These are phyloP conservation scores for Drosophila funebris DNA, from an alignment of 1,140 invertebrate species.

Conservation along the genomic window DNA sequence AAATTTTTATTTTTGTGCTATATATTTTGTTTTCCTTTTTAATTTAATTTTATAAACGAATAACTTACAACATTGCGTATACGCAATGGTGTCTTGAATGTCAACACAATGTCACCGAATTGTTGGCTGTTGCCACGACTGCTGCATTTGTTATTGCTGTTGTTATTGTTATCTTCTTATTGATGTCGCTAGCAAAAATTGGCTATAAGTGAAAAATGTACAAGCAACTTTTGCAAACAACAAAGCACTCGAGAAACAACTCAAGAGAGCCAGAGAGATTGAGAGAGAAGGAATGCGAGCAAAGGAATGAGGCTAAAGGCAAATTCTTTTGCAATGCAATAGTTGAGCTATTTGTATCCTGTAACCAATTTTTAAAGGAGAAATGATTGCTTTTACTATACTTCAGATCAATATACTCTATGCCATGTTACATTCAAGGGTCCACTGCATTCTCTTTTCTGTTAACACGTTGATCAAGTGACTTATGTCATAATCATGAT, in stretches of 20 bases:
- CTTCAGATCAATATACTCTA: too few relatives aligned
- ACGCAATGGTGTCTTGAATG: conserved; percentile 56
- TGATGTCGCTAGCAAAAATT: conserved; percentile 37
- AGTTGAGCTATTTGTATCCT: conserved; percentile 25
- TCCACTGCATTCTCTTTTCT: too few relatives aligned
- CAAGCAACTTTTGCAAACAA: conserved; percentile 49
- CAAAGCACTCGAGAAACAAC: conserved; percentile 40
- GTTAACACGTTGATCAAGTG: too few relatives aligned
- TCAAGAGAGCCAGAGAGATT: too few relatives aligned
- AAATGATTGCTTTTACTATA: neutral
- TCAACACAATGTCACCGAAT: conserved; percentile 58
- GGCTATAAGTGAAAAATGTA: conserved; percentile 56
- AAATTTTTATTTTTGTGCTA: neutral
- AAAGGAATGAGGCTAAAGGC: conserved; percentile 12
- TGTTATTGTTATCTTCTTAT: conserved; percentile 8
- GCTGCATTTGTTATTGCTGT: neutral
- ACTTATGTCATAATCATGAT: too few relatives aligned
- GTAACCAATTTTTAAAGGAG: neutral
- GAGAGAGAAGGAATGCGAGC: neutral
- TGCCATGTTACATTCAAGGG: too few relatives aligned
- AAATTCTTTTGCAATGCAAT: conserved; percentile 38
- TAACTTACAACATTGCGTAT: conserved; percentile 56
- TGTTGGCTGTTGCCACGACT: neutral
- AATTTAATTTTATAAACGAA: conserved; percentile 25
- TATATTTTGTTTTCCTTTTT: conserved; percentile 1